Evolutionary conservation across 2,113 vertebrate genomes (phyloP), one percentile per base, ranked within the genome.

Genomic region (Oncorhynchus keta): DNA sequence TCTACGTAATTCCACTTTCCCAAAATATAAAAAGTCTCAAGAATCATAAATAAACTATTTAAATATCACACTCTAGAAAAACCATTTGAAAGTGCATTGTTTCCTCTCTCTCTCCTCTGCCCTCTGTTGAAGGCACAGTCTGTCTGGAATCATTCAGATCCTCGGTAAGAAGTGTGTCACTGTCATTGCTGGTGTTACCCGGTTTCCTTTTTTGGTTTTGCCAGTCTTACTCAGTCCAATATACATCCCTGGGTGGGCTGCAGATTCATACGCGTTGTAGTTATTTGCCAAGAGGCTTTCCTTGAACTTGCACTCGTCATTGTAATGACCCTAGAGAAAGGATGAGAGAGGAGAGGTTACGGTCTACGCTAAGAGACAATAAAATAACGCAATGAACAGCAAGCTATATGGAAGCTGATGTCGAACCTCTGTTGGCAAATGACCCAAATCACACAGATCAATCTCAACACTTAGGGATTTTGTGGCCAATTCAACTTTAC

Each of bases 101-200:
- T 81, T 86, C 78, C 73, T 24, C 13, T 22, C 59, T 62, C 59
- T 62, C 2, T 62, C 59, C n/a, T 62, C 18, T 22, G 84, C 77
- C 78, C 79, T 32, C 39, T 49, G 14, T 24, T 20, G 67, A 69
- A 8, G 30, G 18, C 39, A 45, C 16, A 20, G 26, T 32, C 24
- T 35, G 9, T 7, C 12, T n/a, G 55, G 71, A 1, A 2, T 69
- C 79, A 68, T 69, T 97, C 93, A 98, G 85, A 96, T 95, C 92
- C 97, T 93, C 69, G 97, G 97, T 48, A 98, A 95, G 85, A 99
- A 99, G 92, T 99, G 97, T 83, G 97, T 97, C 89, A 97, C 94
- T 81, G 95, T 97, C 95, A 97, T 97, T 22, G 94, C 93, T 59
- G 95, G 95, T 0, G 95, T 95, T 28, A 97, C 95, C 45, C 95